phyloP scores from a whole-genome alignment of 2,113 vertebrate species.

The Camelus dromedarius region DNA sequence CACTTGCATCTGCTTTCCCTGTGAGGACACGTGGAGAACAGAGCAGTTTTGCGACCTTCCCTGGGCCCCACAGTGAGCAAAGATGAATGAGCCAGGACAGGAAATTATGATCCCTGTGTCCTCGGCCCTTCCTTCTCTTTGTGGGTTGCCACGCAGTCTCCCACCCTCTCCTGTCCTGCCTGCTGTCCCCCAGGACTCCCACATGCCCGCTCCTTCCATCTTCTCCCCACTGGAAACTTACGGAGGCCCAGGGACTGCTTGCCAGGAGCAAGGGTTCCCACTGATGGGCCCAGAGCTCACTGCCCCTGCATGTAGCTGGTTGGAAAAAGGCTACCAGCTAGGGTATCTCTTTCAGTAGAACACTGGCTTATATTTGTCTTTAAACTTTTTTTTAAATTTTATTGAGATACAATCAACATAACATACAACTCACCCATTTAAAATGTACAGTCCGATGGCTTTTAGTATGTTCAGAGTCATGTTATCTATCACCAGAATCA shows the following conservation, averaged over 20 bases:
- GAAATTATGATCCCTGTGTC: neutral
- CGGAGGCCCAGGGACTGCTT: neutral
- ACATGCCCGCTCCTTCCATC: neutral
- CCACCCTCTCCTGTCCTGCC: neutral
- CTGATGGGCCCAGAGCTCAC: accelerated
- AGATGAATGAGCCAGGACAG: neutral
- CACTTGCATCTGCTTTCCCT: neutral
- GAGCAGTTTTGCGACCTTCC: neutral
- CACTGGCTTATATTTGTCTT: neutral
- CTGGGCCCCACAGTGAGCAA: neutral
- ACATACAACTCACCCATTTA: neutral
- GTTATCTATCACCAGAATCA: neutral
- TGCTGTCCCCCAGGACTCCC: neutral
- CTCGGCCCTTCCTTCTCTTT: neutral
- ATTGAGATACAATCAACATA: neutral
- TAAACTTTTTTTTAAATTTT: neutral
- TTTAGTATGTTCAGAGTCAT: neutral
- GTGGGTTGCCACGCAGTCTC: neutral
- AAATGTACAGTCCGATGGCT: neutral
- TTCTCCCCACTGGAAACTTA: neutral
- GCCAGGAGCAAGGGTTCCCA: neutral
- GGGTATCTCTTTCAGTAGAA: neutral
- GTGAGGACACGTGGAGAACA: neutral
- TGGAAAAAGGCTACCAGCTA: neutral
- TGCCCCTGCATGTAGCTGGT: neutral